These are phyloP conservation scores for Drosophila chauvacae DNA, from an alignment of 1,140 invertebrate species.

Conservation along the genomic window DNA sequence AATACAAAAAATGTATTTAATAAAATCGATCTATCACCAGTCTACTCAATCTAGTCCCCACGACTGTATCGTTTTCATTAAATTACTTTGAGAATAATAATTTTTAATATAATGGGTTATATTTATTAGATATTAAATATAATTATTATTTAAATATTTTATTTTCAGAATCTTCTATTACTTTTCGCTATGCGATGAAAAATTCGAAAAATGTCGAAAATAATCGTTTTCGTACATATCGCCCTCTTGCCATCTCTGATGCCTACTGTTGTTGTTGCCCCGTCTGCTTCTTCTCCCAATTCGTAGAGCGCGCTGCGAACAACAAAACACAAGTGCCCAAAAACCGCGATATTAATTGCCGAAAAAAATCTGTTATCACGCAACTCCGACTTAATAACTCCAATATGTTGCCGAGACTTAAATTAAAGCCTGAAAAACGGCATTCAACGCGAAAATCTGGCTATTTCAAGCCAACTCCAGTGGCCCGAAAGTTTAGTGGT, in stretches of 20 bases:
- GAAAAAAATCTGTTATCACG: conserved; percentile 31
- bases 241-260: conserved; percentile 8
- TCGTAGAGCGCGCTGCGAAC: conserved; percentile 44
- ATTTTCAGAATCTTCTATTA: not conserved
- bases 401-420: conserved; percentile 16
- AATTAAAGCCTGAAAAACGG: conserved; percentile 6
- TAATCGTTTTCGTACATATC: conserved; percentile 18
- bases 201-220: not conserved
- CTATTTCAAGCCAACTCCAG: conserved; percentile 68
- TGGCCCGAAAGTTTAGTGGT: conserved; percentile 66
- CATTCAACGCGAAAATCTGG: conserved; percentile 30
- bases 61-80: not conserved
- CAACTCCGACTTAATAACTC: conserved; percentile 6
- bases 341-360: conserved; percentile 30
- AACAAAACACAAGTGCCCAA: conserved; percentile 33
- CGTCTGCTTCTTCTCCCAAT: conserved; percentile 37
- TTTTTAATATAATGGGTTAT: no score
- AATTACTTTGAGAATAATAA: not conserved
- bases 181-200: not conserved
- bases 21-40: not conserved
- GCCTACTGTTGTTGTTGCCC: conserved; percentile 33
- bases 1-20: not conserved
- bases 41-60: not conserved
- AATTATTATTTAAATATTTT: not conserved
- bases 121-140: not conserved